Evolutionary conservation across 1,140 invertebrate genomes (phyloP).

Genomic region (Chelonus insularis): DNA sequence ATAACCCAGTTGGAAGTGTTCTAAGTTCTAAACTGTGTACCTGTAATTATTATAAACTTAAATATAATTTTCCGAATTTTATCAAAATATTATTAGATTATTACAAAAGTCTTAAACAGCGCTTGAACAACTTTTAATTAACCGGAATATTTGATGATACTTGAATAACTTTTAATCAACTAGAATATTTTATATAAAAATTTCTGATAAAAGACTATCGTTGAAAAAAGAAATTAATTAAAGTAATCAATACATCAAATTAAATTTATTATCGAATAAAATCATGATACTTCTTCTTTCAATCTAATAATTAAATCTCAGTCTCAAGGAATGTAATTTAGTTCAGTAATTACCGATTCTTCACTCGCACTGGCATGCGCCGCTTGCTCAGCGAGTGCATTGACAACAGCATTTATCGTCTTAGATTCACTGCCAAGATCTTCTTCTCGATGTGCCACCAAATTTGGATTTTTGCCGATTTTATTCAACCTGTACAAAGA

Average conservation of each 20-base stretch:
- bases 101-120: too few relatives aligned
- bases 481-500: slow-evolving; percentile 81
- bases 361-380: slow-evolving; percentile 78
- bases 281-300: too few relatives aligned
- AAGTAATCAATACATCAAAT: too few relatives aligned
- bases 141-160: background rate
- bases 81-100: background rate
- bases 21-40: slow-evolving; percentile 66
- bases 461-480: slow-evolving; percentile 97
- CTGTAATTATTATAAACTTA: slow-evolving; percentile 43
- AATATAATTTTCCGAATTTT: slow-evolving; percentile 7
- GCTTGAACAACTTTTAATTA: too few relatives aligned
- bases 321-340: background rate
- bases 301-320: background rate
- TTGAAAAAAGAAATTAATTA: background rate
- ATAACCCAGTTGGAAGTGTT: slow-evolving; percentile 65
- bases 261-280: too few relatives aligned
- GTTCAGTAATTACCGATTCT: slow-evolving; percentile 65
- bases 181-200: background rate
- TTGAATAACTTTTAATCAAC: background rate
- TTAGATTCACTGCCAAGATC: slow-evolving; percentile 85
- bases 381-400: slow-evolving; percentile 84
- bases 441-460: slow-evolving; percentile 89
- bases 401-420: slow-evolving; percentile 88
- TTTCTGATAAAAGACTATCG: background rate